Conservation (phyloP, 2,113 vertebrate genomes). For the Protomyctophum bolini region DNA sequence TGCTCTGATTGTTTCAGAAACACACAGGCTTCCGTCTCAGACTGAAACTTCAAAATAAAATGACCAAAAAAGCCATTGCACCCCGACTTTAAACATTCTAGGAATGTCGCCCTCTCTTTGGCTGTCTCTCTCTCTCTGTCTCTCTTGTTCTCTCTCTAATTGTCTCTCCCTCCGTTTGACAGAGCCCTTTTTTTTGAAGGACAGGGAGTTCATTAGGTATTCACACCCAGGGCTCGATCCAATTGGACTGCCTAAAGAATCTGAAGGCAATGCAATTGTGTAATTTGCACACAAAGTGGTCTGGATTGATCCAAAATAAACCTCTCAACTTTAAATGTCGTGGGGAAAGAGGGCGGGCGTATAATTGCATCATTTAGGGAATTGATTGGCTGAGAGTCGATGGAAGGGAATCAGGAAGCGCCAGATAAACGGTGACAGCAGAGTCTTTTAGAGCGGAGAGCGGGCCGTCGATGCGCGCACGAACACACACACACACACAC, state of each 20-base stretch:
- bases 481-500: constrained; percentile 44
- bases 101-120: constrained; percentile 14
- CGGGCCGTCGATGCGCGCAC: constrained; percentile 27
- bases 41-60: too few species aligned
- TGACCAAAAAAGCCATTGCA: too few species aligned
- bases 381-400: constrained; percentile 89
- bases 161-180: constrained; percentile 64
- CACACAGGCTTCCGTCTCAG: too few species aligned
- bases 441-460: constrained; percentile 80
- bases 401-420: constrained; percentile 88
- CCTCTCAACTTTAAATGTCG: constrained; percentile 88
- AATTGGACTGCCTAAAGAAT: constrained; percentile 87
- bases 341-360: constrained; percentile 75
- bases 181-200: constrained; percentile 70
- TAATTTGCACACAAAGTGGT: constrained; percentile 89
- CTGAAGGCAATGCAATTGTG: constrained; percentile 86
- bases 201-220: constrained; percentile 79
- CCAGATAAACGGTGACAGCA: constrained; percentile 83
- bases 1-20: too few species aligned
- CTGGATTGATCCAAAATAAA: constrained; percentile 90
- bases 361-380: constrained; percentile 93
- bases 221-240: constrained; percentile 77
- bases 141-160: constrained; percentile 49
- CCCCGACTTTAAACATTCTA: not conserved
- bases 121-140: constrained; percentile 11